Evolutionary conservation across 2,888 invertebrate species (phyloP).

Genomic region (Synergus itoensis): DNA sequence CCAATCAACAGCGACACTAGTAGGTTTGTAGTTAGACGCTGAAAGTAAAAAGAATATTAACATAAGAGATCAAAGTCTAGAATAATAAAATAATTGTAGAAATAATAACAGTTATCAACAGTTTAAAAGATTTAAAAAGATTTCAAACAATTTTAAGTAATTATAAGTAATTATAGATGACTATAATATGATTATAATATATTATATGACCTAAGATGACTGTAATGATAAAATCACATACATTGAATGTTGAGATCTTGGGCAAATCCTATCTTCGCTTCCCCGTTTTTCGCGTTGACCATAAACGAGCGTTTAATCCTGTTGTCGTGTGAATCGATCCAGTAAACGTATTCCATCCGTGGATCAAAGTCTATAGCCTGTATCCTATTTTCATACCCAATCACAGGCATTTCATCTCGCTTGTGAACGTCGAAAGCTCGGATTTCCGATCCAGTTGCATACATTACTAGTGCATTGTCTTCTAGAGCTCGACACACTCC

Average conservation of each 20-base stretch:
- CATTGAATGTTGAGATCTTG: slow-evolving; percentile 91
- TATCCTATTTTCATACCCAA: slow-evolving; percentile 92
- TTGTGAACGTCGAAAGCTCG: slow-evolving; percentile 85
- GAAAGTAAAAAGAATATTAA: slow-evolving; percentile 44
- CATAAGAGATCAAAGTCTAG: background rate
- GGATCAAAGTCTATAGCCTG: slow-evolving; percentile 96
- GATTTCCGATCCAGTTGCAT: slow-evolving; percentile 93
- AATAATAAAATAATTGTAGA: background rate
- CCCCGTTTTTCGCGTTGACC: slow-evolving; percentile 87
- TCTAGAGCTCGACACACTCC: slow-evolving; percentile 89
- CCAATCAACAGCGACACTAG: slow-evolving; percentile 96
- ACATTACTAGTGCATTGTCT: slow-evolving; percentile 83
- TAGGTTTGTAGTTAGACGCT: slow-evolving; percentile 88
- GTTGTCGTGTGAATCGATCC: slow-evolving; percentile 96
- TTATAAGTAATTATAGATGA: too few species aligned
- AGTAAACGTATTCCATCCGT: slow-evolving; percentile 91
- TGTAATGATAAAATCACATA: slow-evolving; percentile 55
- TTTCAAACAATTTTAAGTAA: too few species aligned
- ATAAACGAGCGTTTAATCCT: slow-evolving; percentile 95
- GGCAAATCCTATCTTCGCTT: slow-evolving; percentile 89
- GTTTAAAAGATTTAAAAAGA: too few species aligned
- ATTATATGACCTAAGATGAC: background rate
- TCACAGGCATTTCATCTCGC: slow-evolving; percentile 87
- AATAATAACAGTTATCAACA: too few species aligned
- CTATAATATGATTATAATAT: too few species aligned